Conservation (phyloP, 2,888 invertebrate species). For the Drosophila monieri region DNA sequence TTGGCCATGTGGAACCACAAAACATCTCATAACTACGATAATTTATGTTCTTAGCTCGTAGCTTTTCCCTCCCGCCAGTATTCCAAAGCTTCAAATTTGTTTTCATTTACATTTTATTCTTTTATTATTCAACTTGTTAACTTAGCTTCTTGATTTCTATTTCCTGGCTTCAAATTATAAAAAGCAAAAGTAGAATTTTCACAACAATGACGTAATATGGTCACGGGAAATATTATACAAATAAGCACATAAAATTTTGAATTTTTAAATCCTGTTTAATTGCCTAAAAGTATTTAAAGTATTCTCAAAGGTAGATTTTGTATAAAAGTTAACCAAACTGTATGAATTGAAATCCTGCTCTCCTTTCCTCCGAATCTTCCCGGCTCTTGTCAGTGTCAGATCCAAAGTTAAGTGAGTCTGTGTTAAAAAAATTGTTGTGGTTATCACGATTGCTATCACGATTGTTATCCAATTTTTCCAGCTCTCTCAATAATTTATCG, state of each 20-base stretch:
- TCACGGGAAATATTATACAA: too few species aligned
- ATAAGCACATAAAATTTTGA: too few species aligned
- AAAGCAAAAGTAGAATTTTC: slow-evolving; percentile 23
- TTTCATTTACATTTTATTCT: neutral
- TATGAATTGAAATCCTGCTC: slow-evolving; percentile 7
- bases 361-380: slow-evolving; percentile 11
- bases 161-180: slow-evolving; percentile 1
- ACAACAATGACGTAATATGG: neutral
- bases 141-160: slow-evolving; percentile 16
- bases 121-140: slow-evolving; percentile 27
- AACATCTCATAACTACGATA: slow-evolving; percentile 44
- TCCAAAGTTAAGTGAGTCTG: neutral
- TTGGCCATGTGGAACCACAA: slow-evolving; percentile 15
- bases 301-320: neutral
- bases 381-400: neutral
- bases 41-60: slow-evolving; percentile 21
- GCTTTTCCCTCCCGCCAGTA: neutral
- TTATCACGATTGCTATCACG: too few species aligned
- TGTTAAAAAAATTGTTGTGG: slow-evolving; percentile 14
- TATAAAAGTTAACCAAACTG: neutral
- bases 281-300: neutral
- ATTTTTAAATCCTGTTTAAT: neutral
- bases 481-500: slow-evolving; percentile 6
- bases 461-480: slow-evolving; percentile 5
- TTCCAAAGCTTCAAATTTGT: slow-evolving; percentile 10